These are phyloP conservation scores for Ophion ellenae DNA, from an alignment of 2,888 invertebrate species.

Conservation along the genomic window DNA sequence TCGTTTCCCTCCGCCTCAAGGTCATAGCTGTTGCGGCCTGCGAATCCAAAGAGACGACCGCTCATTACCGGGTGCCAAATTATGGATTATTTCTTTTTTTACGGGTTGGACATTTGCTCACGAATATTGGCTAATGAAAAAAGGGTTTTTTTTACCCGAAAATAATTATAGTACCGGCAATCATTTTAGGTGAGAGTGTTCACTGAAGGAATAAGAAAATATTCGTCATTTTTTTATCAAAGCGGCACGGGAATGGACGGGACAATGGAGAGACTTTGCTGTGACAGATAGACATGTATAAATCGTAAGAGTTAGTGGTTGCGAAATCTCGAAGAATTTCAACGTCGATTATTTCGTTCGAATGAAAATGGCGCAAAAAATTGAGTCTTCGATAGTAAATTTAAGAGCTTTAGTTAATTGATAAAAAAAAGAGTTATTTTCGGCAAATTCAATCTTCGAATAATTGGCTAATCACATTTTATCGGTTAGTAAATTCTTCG, in stretches of 20 bases:
- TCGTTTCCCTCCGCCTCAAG: conserved; percentile 78
- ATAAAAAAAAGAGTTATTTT: too few relatives aligned
- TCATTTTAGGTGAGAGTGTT: too few relatives aligned
- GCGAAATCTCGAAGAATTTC: too few relatives aligned
- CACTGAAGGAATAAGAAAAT: too few relatives aligned
- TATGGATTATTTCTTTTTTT: neutral
- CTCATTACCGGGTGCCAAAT: neutral
- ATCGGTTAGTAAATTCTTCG: too few relatives aligned
- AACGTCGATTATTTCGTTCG: too few relatives aligned
- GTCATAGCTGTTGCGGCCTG: conserved; percentile 81
- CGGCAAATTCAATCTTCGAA: too few relatives aligned
- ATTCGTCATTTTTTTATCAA: neutral
- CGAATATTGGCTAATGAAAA: neutral
- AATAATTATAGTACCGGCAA: neutral
- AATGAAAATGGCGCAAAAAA: too few relatives aligned
- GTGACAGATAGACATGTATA: neutral
- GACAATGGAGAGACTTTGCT: neutral
- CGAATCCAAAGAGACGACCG: neutral
- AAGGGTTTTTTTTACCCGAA: neutral
- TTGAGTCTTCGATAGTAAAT: too few relatives aligned
- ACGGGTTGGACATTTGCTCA: neutral
- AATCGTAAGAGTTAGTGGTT: neutral
- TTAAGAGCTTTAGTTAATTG: too few relatives aligned
- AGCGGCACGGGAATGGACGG: neutral
- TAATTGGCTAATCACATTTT: too few relatives aligned